Base-by-base conservation (phyloP, 37 sponge, comb jelly and placozoan genomes). In the Crambe crambe region DNA sequence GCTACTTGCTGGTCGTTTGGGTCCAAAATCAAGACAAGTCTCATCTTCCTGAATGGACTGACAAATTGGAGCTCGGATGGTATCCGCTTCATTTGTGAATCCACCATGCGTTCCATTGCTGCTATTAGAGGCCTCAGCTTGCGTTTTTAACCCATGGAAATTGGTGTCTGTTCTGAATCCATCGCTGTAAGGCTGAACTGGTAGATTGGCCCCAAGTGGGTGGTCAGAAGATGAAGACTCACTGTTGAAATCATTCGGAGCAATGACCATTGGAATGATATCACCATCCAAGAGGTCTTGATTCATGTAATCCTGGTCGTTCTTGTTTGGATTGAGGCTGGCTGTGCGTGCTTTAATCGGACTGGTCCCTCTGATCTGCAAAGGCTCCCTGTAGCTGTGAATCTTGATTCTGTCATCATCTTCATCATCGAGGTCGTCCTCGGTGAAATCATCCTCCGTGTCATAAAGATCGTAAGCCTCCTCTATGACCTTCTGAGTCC, bases 211-310 rank as follows among this genome's bases (percentile, higher is more conserved):
- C n/a, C n/a, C n/a, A n/a, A n/a, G n/a, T n/a, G n/a, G n/a, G n/a
- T n/a, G n/a, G n/a, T n/a, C n/a, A 47, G 10, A 47, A 12, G 51
- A 12, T 12, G 12, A 47, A 15, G 51, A 15, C 51, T 47, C 51
- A 47, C 51, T 47, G n/a, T n/a, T n/a, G n/a, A n/a, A n/a, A 6
- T 47, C 54, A 20, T 26, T 59, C 30, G 70, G 40, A 12, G 41
- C 40, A 23, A 64, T 27, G 20, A 42, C 39, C 29, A 83, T 34
- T 0, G 85, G 85, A 23, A 85, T 85, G 1, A 85, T 77, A 4
- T 85, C 85, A 39, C 51, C 85, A 34, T 85, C 78, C 51, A 85
- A 29, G 1, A 85, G 20, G 10, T 85, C 85, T 37, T 85, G 85
- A 39, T 85, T 85, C 63, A 32, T 58, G 31, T 85, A 85, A 47